phyloP scores from a whole-genome alignment of 1,140 invertebrate species.

The Bemisia tabaci region DNA sequence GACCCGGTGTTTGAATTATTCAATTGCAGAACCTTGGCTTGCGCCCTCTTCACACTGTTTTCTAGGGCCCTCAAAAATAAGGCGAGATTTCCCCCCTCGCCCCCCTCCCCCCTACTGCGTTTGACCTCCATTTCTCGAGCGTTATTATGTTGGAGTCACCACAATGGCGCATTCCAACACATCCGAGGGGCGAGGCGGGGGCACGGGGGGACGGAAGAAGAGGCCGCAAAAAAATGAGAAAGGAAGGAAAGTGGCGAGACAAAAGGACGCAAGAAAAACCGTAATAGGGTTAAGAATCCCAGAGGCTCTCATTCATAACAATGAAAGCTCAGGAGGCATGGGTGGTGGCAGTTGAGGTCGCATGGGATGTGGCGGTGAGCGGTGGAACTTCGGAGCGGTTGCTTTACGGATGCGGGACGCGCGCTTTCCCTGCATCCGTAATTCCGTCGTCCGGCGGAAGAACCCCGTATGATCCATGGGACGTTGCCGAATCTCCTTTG shows the following conservation, averaged over 20 bases:
- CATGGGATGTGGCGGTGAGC: too few species aligned
- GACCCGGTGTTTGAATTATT: neutral
- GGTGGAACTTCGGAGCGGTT: too few species aligned
- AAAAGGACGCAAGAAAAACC: neutral
- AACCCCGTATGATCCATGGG: too few species aligned
- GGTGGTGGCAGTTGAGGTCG: too few species aligned
- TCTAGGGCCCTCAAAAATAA: neutral
- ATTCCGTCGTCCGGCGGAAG: too few species aligned
- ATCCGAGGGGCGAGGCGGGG: neutral
- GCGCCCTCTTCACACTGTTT: neutral
- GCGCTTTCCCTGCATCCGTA: too few species aligned
- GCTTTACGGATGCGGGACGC: too few species aligned
- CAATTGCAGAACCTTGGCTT: neutral
- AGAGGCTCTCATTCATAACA: neutral
- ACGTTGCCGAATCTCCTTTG: too few species aligned
- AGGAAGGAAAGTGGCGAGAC: neutral
- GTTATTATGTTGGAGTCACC: neutral
- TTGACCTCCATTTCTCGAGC: neutral
- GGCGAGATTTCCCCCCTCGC: neutral
- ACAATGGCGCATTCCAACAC: neutral
- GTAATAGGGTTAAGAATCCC: neutral
- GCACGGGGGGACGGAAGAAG: neutral
- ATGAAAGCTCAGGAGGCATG: too few species aligned
- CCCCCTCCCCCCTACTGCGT: neutral
- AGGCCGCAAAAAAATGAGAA: neutral